phyloP scores from a whole-genome alignment of 2,888 invertebrate species.

The Marronus borbonicus region DNA sequence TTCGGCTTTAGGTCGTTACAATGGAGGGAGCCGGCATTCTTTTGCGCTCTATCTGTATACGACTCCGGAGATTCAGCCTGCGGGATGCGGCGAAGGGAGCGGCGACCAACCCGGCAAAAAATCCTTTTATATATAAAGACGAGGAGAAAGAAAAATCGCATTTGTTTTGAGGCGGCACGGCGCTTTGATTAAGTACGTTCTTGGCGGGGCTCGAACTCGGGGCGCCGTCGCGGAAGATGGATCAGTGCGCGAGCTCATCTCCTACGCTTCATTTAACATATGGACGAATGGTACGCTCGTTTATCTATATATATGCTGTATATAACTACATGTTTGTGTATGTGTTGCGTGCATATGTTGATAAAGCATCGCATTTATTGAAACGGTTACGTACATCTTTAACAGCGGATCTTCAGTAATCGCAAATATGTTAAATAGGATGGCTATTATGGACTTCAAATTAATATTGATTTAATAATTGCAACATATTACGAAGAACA shows the following conservation, averaged over 20 bases:
- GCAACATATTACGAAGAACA: no score
- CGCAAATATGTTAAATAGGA: neutral
- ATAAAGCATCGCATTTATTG: constrained; percentile 43
- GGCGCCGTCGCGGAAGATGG: constrained; percentile 63
- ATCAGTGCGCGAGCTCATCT: constrained; percentile 64
- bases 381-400: constrained; percentile 2
- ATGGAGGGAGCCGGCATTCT: constrained; percentile 48
- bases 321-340: constrained; percentile 42
- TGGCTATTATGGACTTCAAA: neutral
- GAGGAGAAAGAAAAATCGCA: constrained; percentile 66
- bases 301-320: constrained; percentile 47
- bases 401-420: neutral
- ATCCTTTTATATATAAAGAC: constrained; percentile 63
- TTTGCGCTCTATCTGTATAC: constrained; percentile 58
- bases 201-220: constrained; percentile 65
- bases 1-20: constrained; percentile 59
- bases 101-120: constrained; percentile 57
- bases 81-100: constrained; percentile 17
- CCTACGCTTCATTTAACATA: constrained; percentile 65
- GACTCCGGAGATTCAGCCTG: constrained; percentile 15
- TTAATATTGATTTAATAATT: neutral
- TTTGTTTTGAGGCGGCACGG: constrained; percentile 68
- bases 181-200: constrained; percentile 68
- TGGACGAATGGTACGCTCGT: constrained; percentile 61
- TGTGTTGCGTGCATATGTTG: constrained; percentile 28